Evolutionary conservation across 1,140 invertebrate genomes (phyloP), one percentile per base, ranked within the genome.

Genomic region (Chironomus tepperi): DNA sequence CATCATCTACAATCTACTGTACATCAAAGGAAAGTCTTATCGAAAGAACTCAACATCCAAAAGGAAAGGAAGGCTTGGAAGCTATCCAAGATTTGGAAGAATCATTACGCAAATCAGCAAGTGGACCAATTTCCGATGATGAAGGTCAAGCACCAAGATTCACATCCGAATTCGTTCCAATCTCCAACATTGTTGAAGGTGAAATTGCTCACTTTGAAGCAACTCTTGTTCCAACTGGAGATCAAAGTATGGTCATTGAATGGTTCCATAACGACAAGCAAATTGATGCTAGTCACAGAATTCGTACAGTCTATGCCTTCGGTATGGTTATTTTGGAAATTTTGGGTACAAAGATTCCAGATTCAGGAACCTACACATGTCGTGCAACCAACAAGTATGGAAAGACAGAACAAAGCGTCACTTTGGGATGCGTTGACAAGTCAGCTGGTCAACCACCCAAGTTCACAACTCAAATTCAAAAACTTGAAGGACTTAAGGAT

Each of bases 211-310:
- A 96, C 80, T 97, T 97, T 81, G 96, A 98, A 84, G 96, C 94
- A 15, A 94, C 93, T 57, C 85, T 98, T 0, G 91, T 94, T 67
- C 96, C 96, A 10, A 91, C 95, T 73, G 95, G 95, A 21, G 96
- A 98, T 82, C 94, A 98, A 80, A 94, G 91, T 34, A 98, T 98
- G 96, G 88, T 91, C 34, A 94, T 99, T 34, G 95, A 98, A 86
- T 99, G 97, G 97, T 97, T 97, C 86, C 97, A 93, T 79, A 96
- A 99, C 82, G 93, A 91, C 43, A 91, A 97, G 81, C 79, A 89
- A 0, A 86, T 98, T 73, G 92, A 94, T 83, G 93, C 94, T 21
- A 94, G 93, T 83, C 92, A 95, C 81, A 88, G 95, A 43, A 92
- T 92, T 57, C 87, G 94, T 79, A 97, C 94, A 42, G 94, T 96